Percentiles rank a stretch among this genome's conserved stretches.
phyloP scores from a whole-genome alignment of 2,888 invertebrate genomes.

The Cheilosia variabilis region DNA sequence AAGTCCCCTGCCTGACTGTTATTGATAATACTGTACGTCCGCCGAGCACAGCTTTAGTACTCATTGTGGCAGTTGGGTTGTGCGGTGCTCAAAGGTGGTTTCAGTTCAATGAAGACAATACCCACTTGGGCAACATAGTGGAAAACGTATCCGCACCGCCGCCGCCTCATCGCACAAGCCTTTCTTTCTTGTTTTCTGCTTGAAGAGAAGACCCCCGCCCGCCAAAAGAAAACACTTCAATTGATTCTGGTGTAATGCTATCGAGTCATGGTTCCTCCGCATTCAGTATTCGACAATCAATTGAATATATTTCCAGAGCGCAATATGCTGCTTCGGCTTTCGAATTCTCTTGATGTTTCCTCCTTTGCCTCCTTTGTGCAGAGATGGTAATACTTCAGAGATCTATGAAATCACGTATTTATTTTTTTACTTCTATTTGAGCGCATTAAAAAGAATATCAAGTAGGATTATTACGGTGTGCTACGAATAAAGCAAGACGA shows the following conservation, averaged over 20 bases:
- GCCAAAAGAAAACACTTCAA: constrained; percentile 27
- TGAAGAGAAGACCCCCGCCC: not conserved
- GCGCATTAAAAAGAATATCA: constrained; percentile 57
- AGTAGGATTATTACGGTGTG: constrained; percentile 60
- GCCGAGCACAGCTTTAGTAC: not conserved
- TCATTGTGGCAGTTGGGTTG: not conserved
- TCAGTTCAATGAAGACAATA: constrained; percentile 67
- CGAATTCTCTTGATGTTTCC: constrained; percentile 9
- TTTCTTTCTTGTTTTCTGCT: constrained; percentile 1
- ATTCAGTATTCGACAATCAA: constrained; percentile 41
- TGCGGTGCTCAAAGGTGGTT: constrained; percentile 47
- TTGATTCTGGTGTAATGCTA: constrained; percentile 55
- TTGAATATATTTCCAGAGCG: constrained; percentile 29
- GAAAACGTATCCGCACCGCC: constrained; percentile 28
- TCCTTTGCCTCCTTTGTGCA: not conserved
- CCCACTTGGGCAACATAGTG: constrained; percentile 54
- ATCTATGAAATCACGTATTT: constrained; percentile 62
- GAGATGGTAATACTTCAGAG: constrained; percentile 40
- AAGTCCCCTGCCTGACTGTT: not conserved
- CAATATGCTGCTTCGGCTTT: constrained; percentile 12
- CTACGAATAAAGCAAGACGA: constrained; percentile 12
- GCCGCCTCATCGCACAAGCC: not conserved
- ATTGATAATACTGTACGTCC: constrained; percentile 16
- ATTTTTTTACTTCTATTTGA: constrained; percentile 20
- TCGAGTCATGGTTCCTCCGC: constrained; percentile 26